phyloP scores from a whole-genome alignment of 2,113 vertebrate genomes.

The Illadopsis cleaveri region DNA sequence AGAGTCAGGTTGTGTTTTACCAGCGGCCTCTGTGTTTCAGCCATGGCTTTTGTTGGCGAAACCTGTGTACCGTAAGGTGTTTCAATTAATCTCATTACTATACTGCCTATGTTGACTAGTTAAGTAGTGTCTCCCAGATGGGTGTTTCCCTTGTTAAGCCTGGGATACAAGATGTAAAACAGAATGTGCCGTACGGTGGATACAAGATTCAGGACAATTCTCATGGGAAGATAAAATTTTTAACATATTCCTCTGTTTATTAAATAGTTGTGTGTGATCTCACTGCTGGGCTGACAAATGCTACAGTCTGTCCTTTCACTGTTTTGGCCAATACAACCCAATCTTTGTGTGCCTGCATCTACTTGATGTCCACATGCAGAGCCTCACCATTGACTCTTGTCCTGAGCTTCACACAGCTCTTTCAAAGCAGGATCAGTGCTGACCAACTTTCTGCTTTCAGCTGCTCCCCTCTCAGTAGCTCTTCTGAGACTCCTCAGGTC shows the following conservation, averaged over 20 bases:
- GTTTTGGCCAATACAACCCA: accelerated
- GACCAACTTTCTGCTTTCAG: background rate
- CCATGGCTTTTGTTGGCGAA: background rate
- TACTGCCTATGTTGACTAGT: background rate
- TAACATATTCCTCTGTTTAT: background rate
- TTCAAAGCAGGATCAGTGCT: background rate
- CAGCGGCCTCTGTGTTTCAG: background rate
- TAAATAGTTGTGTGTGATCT: background rate
- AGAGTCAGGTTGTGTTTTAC: background rate
- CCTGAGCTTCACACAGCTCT: background rate
- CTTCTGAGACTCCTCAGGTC: background rate
- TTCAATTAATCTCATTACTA: conserved; percentile 32
- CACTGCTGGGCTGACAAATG: background rate
- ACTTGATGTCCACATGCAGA: background rate
- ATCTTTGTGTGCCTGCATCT: background rate
- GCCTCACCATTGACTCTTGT: background rate
- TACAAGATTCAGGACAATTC: background rate
- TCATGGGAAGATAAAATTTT: background rate
- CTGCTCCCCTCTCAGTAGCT: background rate
- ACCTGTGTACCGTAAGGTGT: background rate
- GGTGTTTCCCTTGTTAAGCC: conserved; percentile 4
- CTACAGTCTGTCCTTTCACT: background rate
- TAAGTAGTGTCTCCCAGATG: background rate
- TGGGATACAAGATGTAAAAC: background rate
- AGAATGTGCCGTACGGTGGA: background rate